phyloP scores from a whole-genome alignment of 2,797 vertebrate genomes.

The Chromobotia macracanthus region DNA sequence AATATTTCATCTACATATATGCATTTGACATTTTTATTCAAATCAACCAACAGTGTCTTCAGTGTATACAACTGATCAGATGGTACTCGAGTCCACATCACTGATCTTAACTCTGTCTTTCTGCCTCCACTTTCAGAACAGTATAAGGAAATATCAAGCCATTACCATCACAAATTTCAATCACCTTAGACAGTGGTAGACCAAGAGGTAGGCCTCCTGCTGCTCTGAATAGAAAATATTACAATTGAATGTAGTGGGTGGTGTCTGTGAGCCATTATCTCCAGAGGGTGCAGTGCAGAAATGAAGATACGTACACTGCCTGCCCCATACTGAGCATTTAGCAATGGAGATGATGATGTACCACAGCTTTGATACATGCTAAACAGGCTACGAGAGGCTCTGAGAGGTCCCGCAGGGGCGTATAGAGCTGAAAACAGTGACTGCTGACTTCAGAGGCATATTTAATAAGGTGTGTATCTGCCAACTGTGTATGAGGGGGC shows the following conservation, averaged over 20 bases:
- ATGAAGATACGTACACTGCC: slow-evolving; percentile 24
- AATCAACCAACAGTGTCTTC: neutral
- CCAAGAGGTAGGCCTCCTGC: neutral
- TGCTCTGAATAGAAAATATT: slow-evolving; percentile 17
- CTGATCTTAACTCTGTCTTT: neutral
- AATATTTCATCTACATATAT: neutral
- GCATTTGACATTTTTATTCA: neutral
- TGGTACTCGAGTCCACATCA: neutral
- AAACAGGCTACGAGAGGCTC: slow-evolving; percentile 41
- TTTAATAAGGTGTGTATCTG: slow-evolving; percentile 16
- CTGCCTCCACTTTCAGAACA: neutral
- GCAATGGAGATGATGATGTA: slow-evolving; percentile 9
- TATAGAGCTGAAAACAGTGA: slow-evolving; percentile 21
- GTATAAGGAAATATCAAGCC: slow-evolving; percentile 18
- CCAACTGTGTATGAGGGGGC: neutral
- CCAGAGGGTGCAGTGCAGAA: slow-evolving; percentile 30
- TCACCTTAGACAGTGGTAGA: slow-evolving; percentile 5
- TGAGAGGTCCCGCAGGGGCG: slow-evolving; percentile 17
- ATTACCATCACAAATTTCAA: neutral
- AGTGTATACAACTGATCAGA: neutral
- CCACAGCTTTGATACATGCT: slow-evolving; percentile 48
- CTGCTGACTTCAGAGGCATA: slow-evolving; percentile 24
- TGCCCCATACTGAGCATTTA: slow-evolving; percentile 44
- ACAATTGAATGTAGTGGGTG: slow-evolving; percentile 14
- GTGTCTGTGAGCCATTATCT: slow-evolving; percentile 21